phyloP scores from a whole-genome alignment of 2,797 vertebrate genomes.

The Sebastiscus tertius region DNA sequence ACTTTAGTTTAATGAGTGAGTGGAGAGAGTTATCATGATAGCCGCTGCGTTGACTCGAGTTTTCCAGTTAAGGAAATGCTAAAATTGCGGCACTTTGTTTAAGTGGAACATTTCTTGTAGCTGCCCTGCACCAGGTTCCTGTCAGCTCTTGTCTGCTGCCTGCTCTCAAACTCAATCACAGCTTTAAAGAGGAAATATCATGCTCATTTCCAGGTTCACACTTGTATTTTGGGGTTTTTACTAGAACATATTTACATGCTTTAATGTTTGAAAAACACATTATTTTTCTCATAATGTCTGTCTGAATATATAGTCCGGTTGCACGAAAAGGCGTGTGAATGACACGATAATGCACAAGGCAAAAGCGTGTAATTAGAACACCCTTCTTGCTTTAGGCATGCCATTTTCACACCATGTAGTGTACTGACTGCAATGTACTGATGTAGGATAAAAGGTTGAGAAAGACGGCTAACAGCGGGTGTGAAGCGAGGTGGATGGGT shows the following conservation, averaged over 20 bases:
- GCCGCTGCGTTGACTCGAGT: conserved; percentile 4
- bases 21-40: conserved; percentile 1
- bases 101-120: conserved; percentile 35
- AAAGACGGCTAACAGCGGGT: too few relatives aligned
- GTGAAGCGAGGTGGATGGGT: too few relatives aligned
- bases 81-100: conserved; percentile 29
- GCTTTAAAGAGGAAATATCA: not conserved
- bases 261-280: not conserved
- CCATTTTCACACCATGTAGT: too few relatives aligned
- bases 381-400: too few relatives aligned
- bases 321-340: too few relatives aligned
- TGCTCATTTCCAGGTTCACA: not conserved
- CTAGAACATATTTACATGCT: not conserved
- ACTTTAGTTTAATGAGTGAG: not conserved
- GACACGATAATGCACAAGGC: too few relatives aligned
- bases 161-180: not conserved
- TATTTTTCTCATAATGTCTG: not conserved
- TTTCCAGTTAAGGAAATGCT: conserved; percentile 46
- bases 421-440: too few relatives aligned
- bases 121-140: not conserved
- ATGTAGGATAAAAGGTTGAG: too few relatives aligned
- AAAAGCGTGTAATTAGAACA: too few relatives aligned
- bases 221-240: not conserved
- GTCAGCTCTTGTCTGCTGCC: not conserved
- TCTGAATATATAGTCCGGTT: not conserved